Evolutionary conservation across 2,797 vertebrate genomes (phyloP), one percentile per base, ranked within the genome.

Genomic region (Meda fulgida): DNA sequence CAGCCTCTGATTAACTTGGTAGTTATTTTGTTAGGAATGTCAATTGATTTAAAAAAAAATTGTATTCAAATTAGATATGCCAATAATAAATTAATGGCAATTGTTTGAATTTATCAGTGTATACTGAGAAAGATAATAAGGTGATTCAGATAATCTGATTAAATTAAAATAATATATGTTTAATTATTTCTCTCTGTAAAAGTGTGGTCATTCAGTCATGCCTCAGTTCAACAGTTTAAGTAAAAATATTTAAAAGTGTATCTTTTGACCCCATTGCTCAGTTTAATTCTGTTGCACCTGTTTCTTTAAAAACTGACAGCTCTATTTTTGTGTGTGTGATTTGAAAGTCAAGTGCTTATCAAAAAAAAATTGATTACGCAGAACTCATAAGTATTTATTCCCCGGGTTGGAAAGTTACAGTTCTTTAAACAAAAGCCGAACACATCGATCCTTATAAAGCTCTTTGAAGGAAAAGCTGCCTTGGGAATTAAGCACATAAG

Each of bases 381-480:
- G 18, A 16, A 51, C 66, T 67, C 34, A 51, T 16, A 19, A 23
- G 48, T 67, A 66, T 76, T 58, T 21, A 43, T 78, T 60, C 51
- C 83, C 14, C 36, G 34, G 48, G 29, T n/a, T 26, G 51, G 51
- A 70, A 78, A 51, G 70, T 73, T 65, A 78, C 81, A 78, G 80
- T 81, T 65, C 85, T 79, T 84, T 43, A 84, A 76, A 91, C 89
- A 91, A 92, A 91, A 83, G 88, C 90, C 87, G 89, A 87, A 90
- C 90, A 93, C 91, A 92, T 88, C 90, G 85, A 55, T 90, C 89
- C 91, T 89, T 88, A 80, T 80, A 72, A 80, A 78, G 36, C 40
- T 80, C 72, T 77, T 87, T 71, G 72, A 82, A 72, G 65, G 77
- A 90, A 90, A 87, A 71, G 29, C 76, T 70, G 89, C 89, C 90